A percentile compares a stretch with the other conserved stretches of the same genome.
These are phyloP conservation scores for Taenaris catops DNA, from an alignment of 2,888 invertebrate genomes.

Conservation along the genomic window DNA sequence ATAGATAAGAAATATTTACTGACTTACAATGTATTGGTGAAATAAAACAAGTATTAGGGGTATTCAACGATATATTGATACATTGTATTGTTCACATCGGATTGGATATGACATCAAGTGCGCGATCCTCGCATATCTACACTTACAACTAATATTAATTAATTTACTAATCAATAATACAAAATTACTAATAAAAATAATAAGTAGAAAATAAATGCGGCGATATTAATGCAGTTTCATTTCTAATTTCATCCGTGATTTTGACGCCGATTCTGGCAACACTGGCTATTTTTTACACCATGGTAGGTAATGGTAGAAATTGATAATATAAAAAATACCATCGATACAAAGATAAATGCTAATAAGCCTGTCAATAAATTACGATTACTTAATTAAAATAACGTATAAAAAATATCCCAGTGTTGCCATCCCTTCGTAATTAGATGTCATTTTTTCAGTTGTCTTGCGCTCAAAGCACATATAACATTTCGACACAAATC, in stretches of 20 bases:
- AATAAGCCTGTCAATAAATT: conserved; percentile 1
- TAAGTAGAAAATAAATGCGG: conserved; percentile 47
- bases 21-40: no score
- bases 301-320: conserved; percentile 1
- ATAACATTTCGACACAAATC: conserved; percentile 4
- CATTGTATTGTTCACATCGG: conserved; percentile 45
- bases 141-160: conserved; percentile 26
- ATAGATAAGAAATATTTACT: no score
- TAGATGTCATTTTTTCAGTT: conserved; percentile 11
- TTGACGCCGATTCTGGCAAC: conserved; percentile 33
- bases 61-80: conserved; percentile 56
- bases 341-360: conserved; percentile 6
- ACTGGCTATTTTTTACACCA: conserved; percentile 15
- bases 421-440: conserved; percentile 14
- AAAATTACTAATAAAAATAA: conserved; percentile 30
- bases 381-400: conserved; percentile 1
- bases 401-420: conserved; percentile 5
- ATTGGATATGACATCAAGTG: conserved; percentile 55
- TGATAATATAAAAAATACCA: conserved; percentile 7
- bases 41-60: conserved; percentile 33
- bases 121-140: conserved; percentile 46
- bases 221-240: conserved; percentile 29
- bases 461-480: no score
- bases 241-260: conserved; percentile 45
- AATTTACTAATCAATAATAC: conserved; percentile 30